Base-by-base conservation (phyloP, 2,797 vertebrate species). In the Sphenodon punctatus region DNA sequence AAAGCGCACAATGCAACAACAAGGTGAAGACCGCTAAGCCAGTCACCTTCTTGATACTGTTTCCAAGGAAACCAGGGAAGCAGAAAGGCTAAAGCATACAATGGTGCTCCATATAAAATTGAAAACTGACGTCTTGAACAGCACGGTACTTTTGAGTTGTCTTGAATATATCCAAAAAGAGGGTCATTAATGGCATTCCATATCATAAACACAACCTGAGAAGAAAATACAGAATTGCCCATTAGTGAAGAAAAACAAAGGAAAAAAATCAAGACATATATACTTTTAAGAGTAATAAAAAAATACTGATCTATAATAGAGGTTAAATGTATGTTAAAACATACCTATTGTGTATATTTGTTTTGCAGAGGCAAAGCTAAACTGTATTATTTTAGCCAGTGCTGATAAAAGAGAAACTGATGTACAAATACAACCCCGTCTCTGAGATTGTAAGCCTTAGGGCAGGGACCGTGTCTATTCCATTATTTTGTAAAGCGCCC, bases 41-140 rank as follows among this genome's bases (percentile, higher is more conserved):
- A 97, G 86, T 98, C 98, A 0, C 95, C 96, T 7, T 97, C 93
- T 22, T 80, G 10, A 1, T 98, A 98, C 27, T 45, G 39, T 64
- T 94, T 94, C 98, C 98, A 98, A 1, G 98, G 98, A 87, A 99
- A 99, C 97, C 98, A 99, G 5, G 97, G 97, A 25, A 99, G 90
- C 83, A 99, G 95, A 77, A 98, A 99, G 20, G 97, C 95, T 77
- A 97, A 63, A 0, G 95, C 95, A n/a, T 97, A 98, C 13, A 98
- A 78, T 1, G 97, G 97, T 11, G 97, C 96, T 0, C 97, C 97
- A 0, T 96, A 97, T 1, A 97, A 72, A 59, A 98, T 97, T 5
- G 97, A 97, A 72, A 97, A 89, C 17, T 94, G 95, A 2, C 94
- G 93, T n/a, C 83, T 92, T 0, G 96, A 95, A 68, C 97, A 98